Evolutionary conservation across 2,888 invertebrate genomes (phyloP).

Genomic region (Protophormia terraenovae): DNA sequence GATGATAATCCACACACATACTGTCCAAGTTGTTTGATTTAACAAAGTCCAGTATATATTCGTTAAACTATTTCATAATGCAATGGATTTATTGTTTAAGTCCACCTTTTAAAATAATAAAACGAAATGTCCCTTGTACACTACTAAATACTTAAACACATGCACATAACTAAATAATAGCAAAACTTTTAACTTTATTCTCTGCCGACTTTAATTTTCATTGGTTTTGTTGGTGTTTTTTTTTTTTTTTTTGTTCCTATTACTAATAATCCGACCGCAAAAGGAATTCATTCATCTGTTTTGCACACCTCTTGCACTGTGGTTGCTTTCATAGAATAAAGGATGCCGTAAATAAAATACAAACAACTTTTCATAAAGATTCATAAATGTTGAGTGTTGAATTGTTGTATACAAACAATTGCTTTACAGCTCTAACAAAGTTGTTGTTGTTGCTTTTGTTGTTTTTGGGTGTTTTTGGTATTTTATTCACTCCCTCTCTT

Average conservation of each 20-base stretch:
- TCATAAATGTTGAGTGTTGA: conserved; percentile 44
- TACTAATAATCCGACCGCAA: conserved; percentile 34
- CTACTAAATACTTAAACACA: too few relatives aligned
- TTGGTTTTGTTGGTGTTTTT: not conserved
- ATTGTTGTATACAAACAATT: conserved; percentile 34
- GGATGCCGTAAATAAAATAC: not conserved
- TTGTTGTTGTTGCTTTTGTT: not conserved
- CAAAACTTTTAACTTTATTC: too few relatives aligned
- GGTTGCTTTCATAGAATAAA: not conserved
- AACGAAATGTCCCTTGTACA: too few relatives aligned
- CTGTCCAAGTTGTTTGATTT: too few relatives aligned
- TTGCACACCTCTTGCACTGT: not conserved
- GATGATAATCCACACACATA: too few relatives aligned
- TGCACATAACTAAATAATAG: too few relatives aligned
- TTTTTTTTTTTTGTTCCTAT: not conserved
- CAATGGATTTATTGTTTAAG: too few relatives aligned
- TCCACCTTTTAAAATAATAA: too few relatives aligned
- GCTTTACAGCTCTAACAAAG: conserved; percentile 10
- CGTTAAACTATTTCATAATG: too few relatives aligned
- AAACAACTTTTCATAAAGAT: conserved; percentile 29
- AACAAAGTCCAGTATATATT: too few relatives aligned
- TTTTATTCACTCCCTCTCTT: not conserved
- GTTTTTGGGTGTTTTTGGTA: not conserved
- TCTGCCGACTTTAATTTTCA: not conserved
- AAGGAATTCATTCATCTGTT: conserved; percentile 24